Conservation (phyloP, 2,888 invertebrate genomes). For the Lithophane ornitopus region DNA sequence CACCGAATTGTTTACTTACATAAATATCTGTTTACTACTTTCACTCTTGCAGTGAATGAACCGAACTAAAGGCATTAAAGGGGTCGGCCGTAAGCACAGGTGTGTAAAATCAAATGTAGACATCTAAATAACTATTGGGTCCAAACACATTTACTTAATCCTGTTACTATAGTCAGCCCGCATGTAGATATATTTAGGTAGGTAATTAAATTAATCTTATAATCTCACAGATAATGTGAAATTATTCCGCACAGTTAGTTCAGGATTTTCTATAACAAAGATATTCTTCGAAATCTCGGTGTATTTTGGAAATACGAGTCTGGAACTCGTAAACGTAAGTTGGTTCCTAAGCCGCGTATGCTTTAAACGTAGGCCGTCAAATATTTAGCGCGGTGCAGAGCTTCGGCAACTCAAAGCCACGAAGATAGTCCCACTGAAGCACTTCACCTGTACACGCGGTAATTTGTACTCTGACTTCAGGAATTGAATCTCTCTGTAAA, state of each 20-base stretch:
- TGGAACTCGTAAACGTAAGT: conserved; percentile 79
- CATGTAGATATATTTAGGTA: conserved; percentile 43
- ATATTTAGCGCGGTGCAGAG: conserved; percentile 74
- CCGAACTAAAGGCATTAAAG: conserved; percentile 84
- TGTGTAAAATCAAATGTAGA: conserved; percentile 85
- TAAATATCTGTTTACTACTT: conserved; percentile 68
- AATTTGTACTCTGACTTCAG: conserved; percentile 77
- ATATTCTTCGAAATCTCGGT: conserved; percentile 73
- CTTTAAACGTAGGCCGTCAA: conserved; percentile 75
- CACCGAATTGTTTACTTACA: conserved; percentile 54
- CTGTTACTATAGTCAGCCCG: conserved; percentile 61
- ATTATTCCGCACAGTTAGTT: conserved; percentile 40
- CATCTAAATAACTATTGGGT: conserved; percentile 80
- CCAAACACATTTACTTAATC: conserved; percentile 81
- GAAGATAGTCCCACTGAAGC: conserved; percentile 63
- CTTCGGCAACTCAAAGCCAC: conserved; percentile 73
- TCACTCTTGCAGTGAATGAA: conserved; percentile 76
- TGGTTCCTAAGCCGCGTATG: conserved; percentile 77
- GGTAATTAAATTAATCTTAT: conserved; percentile 53
- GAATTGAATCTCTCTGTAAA: conserved; percentile 75
- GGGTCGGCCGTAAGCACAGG: conserved; percentile 82
- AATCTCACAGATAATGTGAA: conserved; percentile 52
- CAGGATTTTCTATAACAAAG: conserved; percentile 69
- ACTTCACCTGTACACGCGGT: conserved; percentile 72
- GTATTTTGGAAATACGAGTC: conserved; percentile 75